Evolutionary conservation across 2,113 vertebrate species (phyloP), one percentile per base, ranked within the genome.

Genomic region (Trochalopteron elliotii): DNA sequence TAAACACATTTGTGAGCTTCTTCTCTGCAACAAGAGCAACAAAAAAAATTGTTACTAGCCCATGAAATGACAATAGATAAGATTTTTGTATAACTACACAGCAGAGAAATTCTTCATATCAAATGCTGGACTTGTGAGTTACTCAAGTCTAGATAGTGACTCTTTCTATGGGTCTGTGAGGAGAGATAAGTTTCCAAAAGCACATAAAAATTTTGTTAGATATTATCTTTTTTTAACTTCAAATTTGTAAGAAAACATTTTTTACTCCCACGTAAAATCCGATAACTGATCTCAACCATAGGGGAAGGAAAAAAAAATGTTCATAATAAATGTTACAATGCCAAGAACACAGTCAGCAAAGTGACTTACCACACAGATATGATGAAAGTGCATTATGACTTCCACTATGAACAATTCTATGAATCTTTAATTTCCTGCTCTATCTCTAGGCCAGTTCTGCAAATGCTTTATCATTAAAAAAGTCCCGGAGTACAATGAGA

Each of bases 401-500:
- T 96, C 27, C 55, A 90, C 50, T 77, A 67, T 52, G 67, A 93
- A 72, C 78, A 95, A 77, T 77, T 90, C 71, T 74, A 85, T 94
- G 85, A 95, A 94, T 95, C 82, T 95, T 96, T 97, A 95, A 96
- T 96, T 96, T 96, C 93, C 87, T 95, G 71, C 70, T 40, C 59
- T 86, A 60, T 88, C 70, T 88, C 59, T 95, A 39, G 68, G 82
- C 63, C 75, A 90, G 67, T 93, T 94, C 64, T 86, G 30, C 60
- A 85, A 93, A 86, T 70, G 75, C 39, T 96, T 96, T 87, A 70
- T 93, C 75, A 60, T 77, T 11, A 85, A 60, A 76, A 88, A 92
- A 90, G 87, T 93, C 44, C 59, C 61, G 45, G n/a, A 94, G 82
- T 95, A 96, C 94, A 90, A 30, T 81, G 53, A 79, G 50, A 96